phyloP scores from a whole-genome alignment of 2,888 invertebrate species.

The Athripsodes cinereus region DNA sequence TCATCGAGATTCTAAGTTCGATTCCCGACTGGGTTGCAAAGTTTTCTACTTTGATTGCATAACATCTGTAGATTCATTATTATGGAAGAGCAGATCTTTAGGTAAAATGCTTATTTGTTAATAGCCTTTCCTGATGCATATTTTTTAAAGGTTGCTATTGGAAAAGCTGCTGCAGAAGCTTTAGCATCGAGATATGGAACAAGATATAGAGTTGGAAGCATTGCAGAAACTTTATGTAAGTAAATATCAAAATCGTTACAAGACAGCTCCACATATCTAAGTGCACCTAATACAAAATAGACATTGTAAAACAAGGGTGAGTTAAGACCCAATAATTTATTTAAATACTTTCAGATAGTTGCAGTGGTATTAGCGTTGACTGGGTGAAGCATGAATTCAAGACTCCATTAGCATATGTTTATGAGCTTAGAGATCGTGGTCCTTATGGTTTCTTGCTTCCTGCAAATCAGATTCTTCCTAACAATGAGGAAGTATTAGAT shows the following conservation, averaged over 20 bases:
- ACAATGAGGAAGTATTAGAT: slow-evolving; percentile 55
- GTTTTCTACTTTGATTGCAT: too few species aligned
- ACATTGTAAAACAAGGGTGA: too few species aligned
- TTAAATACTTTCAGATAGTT: slow-evolving; percentile 39
- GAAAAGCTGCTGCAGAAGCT: slow-evolving; percentile 46
- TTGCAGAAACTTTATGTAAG: slow-evolving; percentile 51
- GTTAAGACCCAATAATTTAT: too few species aligned
- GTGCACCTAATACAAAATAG: too few species aligned
- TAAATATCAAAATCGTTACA: too few species aligned
- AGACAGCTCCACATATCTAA: too few species aligned
- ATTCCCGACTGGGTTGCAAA: too few species aligned
- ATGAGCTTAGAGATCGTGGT: slow-evolving; percentile 57
- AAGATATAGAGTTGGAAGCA: slow-evolving; percentile 55
- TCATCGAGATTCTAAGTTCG: too few species aligned
- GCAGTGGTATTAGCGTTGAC: slow-evolving; percentile 43
- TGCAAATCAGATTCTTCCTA: slow-evolving; percentile 51
- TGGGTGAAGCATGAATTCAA: slow-evolving; percentile 48
- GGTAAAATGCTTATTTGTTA: too few species aligned
- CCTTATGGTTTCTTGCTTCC: slow-evolving; percentile 58
- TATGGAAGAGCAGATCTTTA: too few species aligned
- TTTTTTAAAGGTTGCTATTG: slow-evolving; percentile 34
- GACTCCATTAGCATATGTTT: slow-evolving; percentile 47
- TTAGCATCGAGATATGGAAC: slow-evolving; percentile 53
- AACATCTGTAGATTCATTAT: too few species aligned
- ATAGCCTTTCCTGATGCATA: too few species aligned